Conservation (phyloP, 2,888 invertebrate genomes). For the Pelosia muscerda region DNA sequence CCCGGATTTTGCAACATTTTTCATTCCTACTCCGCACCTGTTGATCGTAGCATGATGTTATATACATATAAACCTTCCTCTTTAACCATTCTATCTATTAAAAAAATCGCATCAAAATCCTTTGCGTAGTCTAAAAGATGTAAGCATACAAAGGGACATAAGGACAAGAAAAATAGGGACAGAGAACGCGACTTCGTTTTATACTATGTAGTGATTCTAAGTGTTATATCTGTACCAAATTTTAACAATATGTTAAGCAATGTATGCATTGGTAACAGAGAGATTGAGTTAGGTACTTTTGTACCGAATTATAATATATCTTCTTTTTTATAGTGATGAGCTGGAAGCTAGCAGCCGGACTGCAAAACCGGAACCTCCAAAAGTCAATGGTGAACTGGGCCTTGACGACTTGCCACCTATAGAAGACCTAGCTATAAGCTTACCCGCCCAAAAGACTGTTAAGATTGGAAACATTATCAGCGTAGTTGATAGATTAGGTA, state of each 20-base stretch:
- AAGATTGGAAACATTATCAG: conserved; percentile 91
- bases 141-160: too few relatives aligned
- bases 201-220: too few relatives aligned
- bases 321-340: conserved; percentile 70
- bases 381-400: conserved; percentile 86
- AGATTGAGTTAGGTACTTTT: background rate
- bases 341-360: conserved; percentile 53
- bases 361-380: conserved; percentile 67
- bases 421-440: conserved; percentile 92
- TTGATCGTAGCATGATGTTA: too few relatives aligned
- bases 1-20: too few relatives aligned
- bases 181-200: too few relatives aligned
- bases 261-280: background rate
- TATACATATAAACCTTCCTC: too few relatives aligned
- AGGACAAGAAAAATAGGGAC: too few relatives aligned
- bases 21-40: too few relatives aligned
- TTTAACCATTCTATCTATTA: too few relatives aligned
- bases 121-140: too few relatives aligned
- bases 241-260: background rate
- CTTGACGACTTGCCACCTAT: conserved; percentile 93
- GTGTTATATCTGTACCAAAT: background rate
- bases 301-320: background rate
- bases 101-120: too few relatives aligned
- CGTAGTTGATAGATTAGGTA: conserved; percentile 91
- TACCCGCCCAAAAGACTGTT: conserved; percentile 91